Evolutionary conservation across 2,113 vertebrate genomes (phyloP).

Genomic region (Eclectus roratus): DNA sequence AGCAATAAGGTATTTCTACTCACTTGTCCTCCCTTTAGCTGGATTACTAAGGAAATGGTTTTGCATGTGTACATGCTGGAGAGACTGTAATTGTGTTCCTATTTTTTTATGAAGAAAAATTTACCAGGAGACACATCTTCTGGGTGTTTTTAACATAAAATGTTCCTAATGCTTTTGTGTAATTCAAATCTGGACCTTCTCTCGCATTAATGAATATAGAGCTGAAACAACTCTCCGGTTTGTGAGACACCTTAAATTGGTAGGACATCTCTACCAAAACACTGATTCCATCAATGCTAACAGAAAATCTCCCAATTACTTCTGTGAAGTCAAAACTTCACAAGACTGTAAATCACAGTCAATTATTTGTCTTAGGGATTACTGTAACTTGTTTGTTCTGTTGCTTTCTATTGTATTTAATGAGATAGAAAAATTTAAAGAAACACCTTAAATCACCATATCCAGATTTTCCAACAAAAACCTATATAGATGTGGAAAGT

Average conservation of each 20-base stretch:
- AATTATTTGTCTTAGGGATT: neutral
- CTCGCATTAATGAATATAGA: neutral
- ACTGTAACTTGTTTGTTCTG: neutral
- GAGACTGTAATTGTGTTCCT: neutral
- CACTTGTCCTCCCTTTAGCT: neutral
- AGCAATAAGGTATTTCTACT: neutral
- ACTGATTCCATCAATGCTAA: neutral
- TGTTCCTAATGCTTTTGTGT: neutral
- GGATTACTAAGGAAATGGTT: neutral
- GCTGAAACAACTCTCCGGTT: neutral
- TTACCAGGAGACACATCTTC: neutral
- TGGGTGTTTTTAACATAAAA: neutral
- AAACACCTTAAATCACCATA: neutral
- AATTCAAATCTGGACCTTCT: neutral
- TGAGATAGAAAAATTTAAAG: neutral
- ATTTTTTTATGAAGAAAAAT: neutral
- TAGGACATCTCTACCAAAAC: rapidly evolving
- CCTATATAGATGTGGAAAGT: neutral
- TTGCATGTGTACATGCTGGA: neutral
- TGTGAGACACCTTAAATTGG: neutral
- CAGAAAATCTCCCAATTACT: neutral
- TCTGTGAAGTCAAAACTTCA: neutral
- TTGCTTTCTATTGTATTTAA: neutral
- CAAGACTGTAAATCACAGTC: neutral
- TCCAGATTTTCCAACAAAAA: neutral